Base-by-base conservation (phyloP, 1,140 invertebrate genomes). In the Zaprionus ornatus region DNA sequence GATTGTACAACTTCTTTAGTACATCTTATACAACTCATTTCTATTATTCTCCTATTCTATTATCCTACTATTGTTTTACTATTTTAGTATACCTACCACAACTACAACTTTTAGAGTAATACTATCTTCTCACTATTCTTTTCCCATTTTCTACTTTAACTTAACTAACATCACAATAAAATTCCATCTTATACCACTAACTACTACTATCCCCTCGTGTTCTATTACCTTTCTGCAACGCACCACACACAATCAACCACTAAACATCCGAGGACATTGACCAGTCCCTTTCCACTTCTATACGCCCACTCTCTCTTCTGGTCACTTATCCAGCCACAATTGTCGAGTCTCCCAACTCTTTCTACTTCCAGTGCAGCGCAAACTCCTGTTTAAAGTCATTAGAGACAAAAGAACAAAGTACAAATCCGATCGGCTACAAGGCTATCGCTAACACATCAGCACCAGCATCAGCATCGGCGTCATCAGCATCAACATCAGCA, bases 401-500 rank as follows among this genome's bases (percentile, higher is more conserved):
- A 42, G 25, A 54, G 9, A 40, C 23, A 23, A 54, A 50, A 17
- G 25, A 50, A 65, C 50, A 65, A 15, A 56, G n/a, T n/a, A 40
- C 52, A 60, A 61, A 55, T 67, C 35, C 45, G 35, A 60, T 67
- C 55, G 23, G 56, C 45, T 32, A 55, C 45, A 67, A 61, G 23
- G 45, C 56, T 54, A 68, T 68, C 56, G 64, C 64, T 40, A 61
- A 50, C 70, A 32, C 64, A 67, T 27, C 29, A 52, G 12, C 61
- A 54, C n/a, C 27, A 52, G n/a, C 61, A 64, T 54, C 48, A 35
- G 15, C 45, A 52, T 15, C 25, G 17, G 13, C 23, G 27, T 29
- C 42, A 62, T 12, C 23, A 9, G 7, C 45, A 35, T 63, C 17
- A 10, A 3, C 27, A 19, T 50, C 42, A 37, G 19, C 55, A 57